Evolutionary conservation across 2,797 vertebrate genomes (phyloP), one percentile per base, ranked within the genome.

Genomic region (Cuniculus paca): DNA sequence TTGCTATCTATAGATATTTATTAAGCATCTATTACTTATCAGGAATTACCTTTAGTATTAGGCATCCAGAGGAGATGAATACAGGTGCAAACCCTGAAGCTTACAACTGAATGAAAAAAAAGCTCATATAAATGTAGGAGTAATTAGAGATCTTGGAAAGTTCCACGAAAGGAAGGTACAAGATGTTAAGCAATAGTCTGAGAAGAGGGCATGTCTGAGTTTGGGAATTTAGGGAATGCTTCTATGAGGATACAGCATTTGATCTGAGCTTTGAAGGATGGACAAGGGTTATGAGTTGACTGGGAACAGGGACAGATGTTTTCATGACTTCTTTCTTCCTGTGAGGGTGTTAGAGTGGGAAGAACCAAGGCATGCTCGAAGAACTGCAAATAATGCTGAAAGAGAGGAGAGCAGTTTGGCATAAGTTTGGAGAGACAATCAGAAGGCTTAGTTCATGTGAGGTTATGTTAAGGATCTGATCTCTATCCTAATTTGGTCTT

Each of bases 41-140:
- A 90, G 60, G 45, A 78, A 42, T 68, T 88, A n/a, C 72, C 28
- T 82, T 83, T 92, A 50, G 45, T 54, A 45, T 93, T 89, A 92
- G 52, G 20, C 22, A 63, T 52, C 75, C 56, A 50, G 42, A 77
- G 60, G 58, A 54, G 50, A 72, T 68, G 34, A 80, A 72, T 14
- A 34, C 2, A 36, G 12, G 42, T 48, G 6, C 7, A 24, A 14
- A 13, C 54, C 2, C 6, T 87, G 34, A 85, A 81, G 8, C 48
- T 91, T 63, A 63, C 24, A 88, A n/a, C 42, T 85, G 74, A 75
- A 34, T n/a, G 45, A 84, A 48, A 75, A 22, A 70, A 42, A 82
- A 50, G 79, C 56, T 80, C 28, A 77, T 48, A 17, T 20, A 77
- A 68, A 68, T 74, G 5, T 1, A 56, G 7, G 10, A 85, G 3